phyloP scores from a whole-genome alignment of 2,797 vertebrate species.

The Phataginus tricuspis region DNA sequence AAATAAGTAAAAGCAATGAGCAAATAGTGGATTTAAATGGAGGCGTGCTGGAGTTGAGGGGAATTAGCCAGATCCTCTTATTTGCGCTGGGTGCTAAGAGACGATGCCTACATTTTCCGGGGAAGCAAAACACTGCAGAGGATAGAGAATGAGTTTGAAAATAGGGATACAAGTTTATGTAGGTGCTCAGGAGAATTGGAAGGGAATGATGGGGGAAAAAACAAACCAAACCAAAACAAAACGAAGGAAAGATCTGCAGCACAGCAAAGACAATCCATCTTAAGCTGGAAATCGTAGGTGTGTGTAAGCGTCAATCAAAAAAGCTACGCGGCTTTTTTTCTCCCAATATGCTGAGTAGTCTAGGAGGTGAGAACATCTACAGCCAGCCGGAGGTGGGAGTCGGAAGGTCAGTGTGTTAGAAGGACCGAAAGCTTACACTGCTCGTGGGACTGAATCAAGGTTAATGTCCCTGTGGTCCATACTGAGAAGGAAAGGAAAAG shows the following conservation, averaged over 20 bases:
- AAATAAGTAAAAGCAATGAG: neutral
- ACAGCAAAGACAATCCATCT: neutral
- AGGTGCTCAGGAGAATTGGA: neutral
- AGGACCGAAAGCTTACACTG: neutral
- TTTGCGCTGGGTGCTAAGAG: neutral
- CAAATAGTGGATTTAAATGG: neutral
- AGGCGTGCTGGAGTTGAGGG: neutral
- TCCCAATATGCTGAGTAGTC: neutral
- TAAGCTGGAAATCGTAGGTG: neutral
- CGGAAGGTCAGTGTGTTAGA: neutral
- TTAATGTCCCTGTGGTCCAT: neutral
- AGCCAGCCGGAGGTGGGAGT: neutral
- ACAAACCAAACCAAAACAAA: neutral
- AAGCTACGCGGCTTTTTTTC: neutral
- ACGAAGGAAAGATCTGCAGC: neutral
- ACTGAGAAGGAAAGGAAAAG: neutral
- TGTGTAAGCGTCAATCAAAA: neutral
- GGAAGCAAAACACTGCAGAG: neutral
- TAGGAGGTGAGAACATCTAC: neutral
- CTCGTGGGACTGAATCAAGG: neutral
- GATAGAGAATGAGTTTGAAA: neutral
- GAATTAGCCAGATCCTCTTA: neutral
- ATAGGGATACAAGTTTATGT: neutral
- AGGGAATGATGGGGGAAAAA: neutral
- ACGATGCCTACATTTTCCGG: neutral